A percentile compares a stretch with the other conserved stretches of the same genome.
These are phyloP conservation scores for Cyanistes caeruleus DNA, from an alignment of 2,113 vertebrate genomes.

Conservation along the genomic window DNA sequence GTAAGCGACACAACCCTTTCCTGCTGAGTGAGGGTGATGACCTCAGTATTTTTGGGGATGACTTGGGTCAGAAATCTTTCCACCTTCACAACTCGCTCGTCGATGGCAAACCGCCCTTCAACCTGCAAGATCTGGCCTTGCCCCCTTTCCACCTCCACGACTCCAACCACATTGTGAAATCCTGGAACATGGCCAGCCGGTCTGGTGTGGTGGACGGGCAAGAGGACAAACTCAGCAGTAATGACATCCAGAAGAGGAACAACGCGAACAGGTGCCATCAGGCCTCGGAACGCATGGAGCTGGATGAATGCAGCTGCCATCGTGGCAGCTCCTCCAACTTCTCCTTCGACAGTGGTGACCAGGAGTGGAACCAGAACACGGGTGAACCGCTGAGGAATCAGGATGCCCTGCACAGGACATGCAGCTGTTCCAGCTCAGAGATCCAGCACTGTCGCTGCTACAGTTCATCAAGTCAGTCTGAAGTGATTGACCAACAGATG, in stretches of 20 bases:
- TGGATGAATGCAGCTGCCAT: slow-evolving; percentile 78
- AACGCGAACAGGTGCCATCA: slow-evolving; percentile 23
- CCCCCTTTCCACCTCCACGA: slow-evolving; percentile 80
- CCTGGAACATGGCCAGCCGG: slow-evolving; percentile 71
- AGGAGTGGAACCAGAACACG: slow-evolving; percentile 87
- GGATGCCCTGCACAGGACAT: slow-evolving; percentile 67
- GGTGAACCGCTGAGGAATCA: slow-evolving; percentile 76
- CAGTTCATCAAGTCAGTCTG: slow-evolving; percentile 80
- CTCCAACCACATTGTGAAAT: slow-evolving; percentile 65
- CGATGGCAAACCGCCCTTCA: slow-evolving; percentile 77
- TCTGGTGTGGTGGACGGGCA: slow-evolving; percentile 75
- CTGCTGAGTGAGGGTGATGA: slow-evolving; percentile 80
- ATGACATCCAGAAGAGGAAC: slow-evolving; percentile 51
- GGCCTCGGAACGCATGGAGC: slow-evolving; percentile 72
- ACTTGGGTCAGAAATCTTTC: slow-evolving; percentile 81
- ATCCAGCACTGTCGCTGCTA: slow-evolving; percentile 82
- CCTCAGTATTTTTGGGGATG: slow-evolving; percentile 68
- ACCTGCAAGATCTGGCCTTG: slow-evolving; percentile 80
- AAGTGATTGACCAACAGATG: slow-evolving; percentile 83
- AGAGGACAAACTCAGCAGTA: slow-evolving; percentile 70
- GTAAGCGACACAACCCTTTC: slow-evolving; percentile 88
- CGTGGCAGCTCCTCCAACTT: slow-evolving; percentile 79
- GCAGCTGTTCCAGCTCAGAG: slow-evolving; percentile 77
- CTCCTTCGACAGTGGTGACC: slow-evolving; percentile 86
- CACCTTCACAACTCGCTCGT: slow-evolving; percentile 83